Evolutionary conservation across 2,797 vertebrate genomes (phyloP).

Genomic region (Etheostoma perlongum): DNA sequence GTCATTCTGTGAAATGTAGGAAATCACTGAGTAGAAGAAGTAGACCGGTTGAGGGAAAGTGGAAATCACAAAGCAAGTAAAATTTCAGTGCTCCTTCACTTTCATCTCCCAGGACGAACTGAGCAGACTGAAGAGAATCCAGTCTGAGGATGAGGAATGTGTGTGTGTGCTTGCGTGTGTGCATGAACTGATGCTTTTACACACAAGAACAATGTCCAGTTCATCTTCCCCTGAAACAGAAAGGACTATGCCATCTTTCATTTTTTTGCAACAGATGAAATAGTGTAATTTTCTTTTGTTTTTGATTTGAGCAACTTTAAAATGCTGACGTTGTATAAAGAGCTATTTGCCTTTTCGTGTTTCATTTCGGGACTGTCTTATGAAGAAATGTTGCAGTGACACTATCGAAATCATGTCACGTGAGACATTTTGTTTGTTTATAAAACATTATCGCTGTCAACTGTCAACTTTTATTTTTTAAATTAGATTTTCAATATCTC

Average conservation of each 20-base stretch:
- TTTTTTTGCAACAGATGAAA: constrained; percentile 46
- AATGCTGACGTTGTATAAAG: constrained; percentile 70
- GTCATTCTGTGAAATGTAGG: constrained; percentile 75
- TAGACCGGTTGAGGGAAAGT: constrained; percentile 33
- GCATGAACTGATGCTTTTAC: constrained; percentile 79
- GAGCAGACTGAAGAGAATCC: constrained; percentile 59
- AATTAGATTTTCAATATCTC: constrained; percentile 83
- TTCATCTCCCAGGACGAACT: constrained; percentile 56
- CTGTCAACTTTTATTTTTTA: constrained; percentile 84
- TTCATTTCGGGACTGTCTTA: constrained; percentile 79
- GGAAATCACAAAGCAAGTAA: constrained; percentile 25
- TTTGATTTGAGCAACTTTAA: constrained; percentile 57
- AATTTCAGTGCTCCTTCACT: constrained; percentile 40
- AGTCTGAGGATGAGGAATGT: constrained; percentile 64
- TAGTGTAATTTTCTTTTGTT: constrained; percentile 55
- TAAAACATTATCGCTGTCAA: constrained; percentile 77
- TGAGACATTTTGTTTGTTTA: constrained; percentile 75
- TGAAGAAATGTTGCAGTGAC: constrained; percentile 74
- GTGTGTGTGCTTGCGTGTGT: constrained; percentile 44
- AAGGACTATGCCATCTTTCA: constrained; percentile 78
- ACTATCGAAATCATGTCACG: constrained; percentile 70
- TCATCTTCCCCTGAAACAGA: constrained; percentile 66
- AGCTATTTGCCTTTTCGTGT: constrained; percentile 73
- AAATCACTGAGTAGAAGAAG: constrained; percentile 63
- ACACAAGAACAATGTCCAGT: constrained; percentile 73